These are phyloP conservation scores for Casuarius casuarius DNA, from an alignment of 2,113 vertebrate genomes.

Conservation along the genomic window DNA sequence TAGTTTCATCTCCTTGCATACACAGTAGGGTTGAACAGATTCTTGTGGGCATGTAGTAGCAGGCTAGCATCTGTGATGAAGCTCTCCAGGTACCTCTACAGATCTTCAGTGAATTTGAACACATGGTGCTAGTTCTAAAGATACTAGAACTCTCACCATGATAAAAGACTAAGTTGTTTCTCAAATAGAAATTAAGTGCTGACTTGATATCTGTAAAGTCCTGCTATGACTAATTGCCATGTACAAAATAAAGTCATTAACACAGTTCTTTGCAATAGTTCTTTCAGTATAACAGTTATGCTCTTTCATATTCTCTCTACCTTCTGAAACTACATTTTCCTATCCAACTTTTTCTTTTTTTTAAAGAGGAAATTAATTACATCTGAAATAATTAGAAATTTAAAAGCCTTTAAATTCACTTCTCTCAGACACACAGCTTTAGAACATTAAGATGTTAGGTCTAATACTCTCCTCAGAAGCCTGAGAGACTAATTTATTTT, in stretches of 20 bases:
- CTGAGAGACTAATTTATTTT: slow-evolving; percentile 49
- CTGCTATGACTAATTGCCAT: neutral
- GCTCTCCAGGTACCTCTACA: slow-evolving; percentile 16
- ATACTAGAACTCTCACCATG: neutral
- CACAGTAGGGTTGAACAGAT: neutral
- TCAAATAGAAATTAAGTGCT: slow-evolving; percentile 27
- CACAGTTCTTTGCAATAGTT: neutral
- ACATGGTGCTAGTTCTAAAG: neutral
- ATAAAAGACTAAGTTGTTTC: neutral
- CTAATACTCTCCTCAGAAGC: slow-evolving; percentile 54
- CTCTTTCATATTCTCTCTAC: neutral
- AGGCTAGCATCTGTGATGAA: slow-evolving; percentile 40
- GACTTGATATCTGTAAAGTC: slow-evolving; percentile 16
- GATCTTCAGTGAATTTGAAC: neutral
- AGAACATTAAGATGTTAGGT: slow-evolving; percentile 53
- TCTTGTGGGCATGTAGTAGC: neutral
- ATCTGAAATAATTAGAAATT: slow-evolving; percentile 55
- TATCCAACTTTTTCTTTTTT: neutral
- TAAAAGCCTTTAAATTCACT: slow-evolving; percentile 62
- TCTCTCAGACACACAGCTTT: slow-evolving; percentile 41
- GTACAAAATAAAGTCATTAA: slow-evolving; percentile 2
- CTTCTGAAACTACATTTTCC: slow-evolving; percentile 39
- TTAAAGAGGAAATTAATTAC: slow-evolving; percentile 57
- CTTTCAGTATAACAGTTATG: neutral
- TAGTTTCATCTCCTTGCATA: slow-evolving; percentile 50